A percentile compares a stretch with the other conserved stretches of the same genome.
phyloP scores from a whole-genome alignment of 2,888 invertebrate species.

The Laspeyria flexula region DNA sequence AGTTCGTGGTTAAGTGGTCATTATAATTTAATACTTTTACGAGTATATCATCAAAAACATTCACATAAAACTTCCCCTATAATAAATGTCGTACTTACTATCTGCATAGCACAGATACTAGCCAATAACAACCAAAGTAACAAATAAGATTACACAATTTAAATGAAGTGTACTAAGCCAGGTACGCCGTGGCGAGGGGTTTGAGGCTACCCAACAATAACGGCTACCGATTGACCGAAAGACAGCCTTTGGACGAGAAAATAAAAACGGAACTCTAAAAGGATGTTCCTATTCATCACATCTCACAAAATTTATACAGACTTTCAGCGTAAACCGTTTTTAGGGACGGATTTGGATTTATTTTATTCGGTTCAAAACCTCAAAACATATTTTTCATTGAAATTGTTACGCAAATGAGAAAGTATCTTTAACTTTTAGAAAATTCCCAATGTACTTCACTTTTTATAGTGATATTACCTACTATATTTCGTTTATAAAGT shows the following conservation, averaged over 20 bases:
- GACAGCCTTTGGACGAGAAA: constrained; percentile 1
- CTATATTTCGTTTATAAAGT: no score
- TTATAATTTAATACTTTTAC: no score
- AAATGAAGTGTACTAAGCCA: constrained; percentile 1
- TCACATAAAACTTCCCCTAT: no score
- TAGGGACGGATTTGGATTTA: constrained; percentile 3
- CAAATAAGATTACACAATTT: neutral
- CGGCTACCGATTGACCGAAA: constrained; percentile 11
- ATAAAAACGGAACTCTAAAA: constrained; percentile 13
- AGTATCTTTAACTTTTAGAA: no score
- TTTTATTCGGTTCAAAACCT: neutral
- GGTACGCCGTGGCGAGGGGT: neutral
- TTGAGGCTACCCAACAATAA: constrained; percentile 2
- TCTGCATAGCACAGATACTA: no score
- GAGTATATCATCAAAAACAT: no score
- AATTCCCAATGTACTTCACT: no score
- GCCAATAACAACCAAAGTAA: neutral
- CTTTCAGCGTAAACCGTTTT: constrained; percentile 4
- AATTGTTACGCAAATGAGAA: no score
- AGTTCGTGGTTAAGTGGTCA: no score
- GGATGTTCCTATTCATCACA: constrained; percentile 20
- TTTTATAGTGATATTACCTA: no score
- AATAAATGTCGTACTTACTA: no score
- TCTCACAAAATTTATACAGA: constrained; percentile 23
- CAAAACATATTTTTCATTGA: neutral